Base-by-base conservation (phyloP, 2,113 vertebrate species). In the Carassius gibelio region DNA sequence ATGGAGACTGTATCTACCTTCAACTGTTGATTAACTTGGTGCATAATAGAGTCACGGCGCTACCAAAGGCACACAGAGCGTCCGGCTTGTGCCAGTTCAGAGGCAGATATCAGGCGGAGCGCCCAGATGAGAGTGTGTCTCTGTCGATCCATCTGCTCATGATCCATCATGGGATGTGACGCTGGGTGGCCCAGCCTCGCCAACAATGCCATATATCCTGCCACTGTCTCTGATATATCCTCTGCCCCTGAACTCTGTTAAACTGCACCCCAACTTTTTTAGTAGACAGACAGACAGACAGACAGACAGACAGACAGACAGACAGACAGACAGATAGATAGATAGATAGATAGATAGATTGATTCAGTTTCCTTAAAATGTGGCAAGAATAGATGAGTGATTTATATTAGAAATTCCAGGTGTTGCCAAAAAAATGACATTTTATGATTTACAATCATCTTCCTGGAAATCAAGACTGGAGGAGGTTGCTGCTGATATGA, bases 101-200 rank as follows among this genome's bases (percentile, higher is more conserved):
- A 76, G 83, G 69, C 83, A 81, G 69, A 48, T 81, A 69, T 61
- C 74, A 84, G 74, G 30, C 42, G 75, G 23, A 38, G 38, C 30
- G 48, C 83, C 59, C 57, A 62, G 45, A 78, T 59, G 50, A 59
- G 79, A 81, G 64, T 8, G 34, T n/a, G 11, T 50, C 83, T 79
- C 30, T 64, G n/a, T 55, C 19, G 34, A 42, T 79, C 62, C 61
- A 79, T 79, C 84, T 85, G 62, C 64, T 85, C 48, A 59, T 55
- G 48, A 79, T 69, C 62, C 79, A 69, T 79, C 62, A 69, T 45
- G 50, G 34, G 42, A 61, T 38, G 68, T 42, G 81, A 38, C 19
- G 66, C 81, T 72, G 81, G 81, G 81, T 82, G 81, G 81, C 81
- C 72, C 30, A 82, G 81, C 50, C 68, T 82, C 34, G 50, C 81